These are phyloP conservation scores for Drosophila engyochracea DNA, from an alignment of 2,888 invertebrate species.

Conservation along the genomic window DNA sequence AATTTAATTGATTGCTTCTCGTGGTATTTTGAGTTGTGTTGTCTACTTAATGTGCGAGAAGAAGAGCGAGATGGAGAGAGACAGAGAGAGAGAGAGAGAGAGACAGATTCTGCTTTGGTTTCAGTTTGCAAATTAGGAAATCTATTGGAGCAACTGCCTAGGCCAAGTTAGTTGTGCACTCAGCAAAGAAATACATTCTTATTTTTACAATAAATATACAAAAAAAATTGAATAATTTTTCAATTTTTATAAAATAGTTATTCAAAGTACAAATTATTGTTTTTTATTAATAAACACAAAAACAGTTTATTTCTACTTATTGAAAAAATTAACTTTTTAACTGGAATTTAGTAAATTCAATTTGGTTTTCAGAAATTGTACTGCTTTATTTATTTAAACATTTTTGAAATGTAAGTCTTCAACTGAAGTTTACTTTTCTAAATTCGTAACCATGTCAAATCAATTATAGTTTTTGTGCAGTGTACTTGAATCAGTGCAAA, in stretches of 20 bases:
- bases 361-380: background rate
- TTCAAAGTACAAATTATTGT: too few relatives aligned
- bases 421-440: background rate
- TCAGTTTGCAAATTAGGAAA: constrained; percentile 76
- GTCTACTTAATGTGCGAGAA: constrained; percentile 2
- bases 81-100: background rate
- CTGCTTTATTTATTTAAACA: background rate
- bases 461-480: background rate
- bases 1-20: constrained; percentile 76
- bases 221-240: background rate
- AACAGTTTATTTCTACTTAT: too few relatives aligned
- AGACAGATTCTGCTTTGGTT: constrained; percentile 14
- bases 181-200: background rate
- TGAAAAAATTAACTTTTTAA: background rate
- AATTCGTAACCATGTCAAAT: background rate
- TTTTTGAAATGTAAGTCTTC: background rate
- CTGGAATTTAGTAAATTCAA: background rate
- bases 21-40: constrained; percentile 27
- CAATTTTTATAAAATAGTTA: background rate
- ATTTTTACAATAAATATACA: background rate
- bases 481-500: background rate
- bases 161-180: constrained; percentile 8
- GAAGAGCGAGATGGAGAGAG: too few relatives aligned
- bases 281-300: too few relatives aligned
- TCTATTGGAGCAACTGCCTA: constrained; percentile 19